Base-by-base conservation (phyloP, 2,797 vertebrate genomes). In the Pempheris klunzingeri region DNA sequence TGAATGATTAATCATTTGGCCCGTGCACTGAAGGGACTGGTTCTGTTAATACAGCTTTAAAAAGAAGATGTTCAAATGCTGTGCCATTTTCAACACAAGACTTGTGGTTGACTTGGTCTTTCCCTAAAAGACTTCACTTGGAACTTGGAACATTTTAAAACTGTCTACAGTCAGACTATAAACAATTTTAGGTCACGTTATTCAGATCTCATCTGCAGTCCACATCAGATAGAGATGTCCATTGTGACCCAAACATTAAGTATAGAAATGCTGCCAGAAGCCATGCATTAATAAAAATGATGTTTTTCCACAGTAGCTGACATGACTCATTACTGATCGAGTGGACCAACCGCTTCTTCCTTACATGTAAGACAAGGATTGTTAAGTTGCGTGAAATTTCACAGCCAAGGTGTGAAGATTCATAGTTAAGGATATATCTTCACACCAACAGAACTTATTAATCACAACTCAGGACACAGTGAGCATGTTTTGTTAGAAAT, bases 391-490 rank as follows among this genome's bases (percentile, higher is more conserved):
- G 90, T 81, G 89, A 91, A 88, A 80, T 85, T 77, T 89, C 77
- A 82, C 88, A 89, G 81, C 55, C 52, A 38, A 78, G 52, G 87
- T 87, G 91, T 87, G 89, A 91, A 88, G 72, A 80, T 82, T 77
- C 67, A 83, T 71, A 64, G 81, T 80, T 84, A 80, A 71, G 63
- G 71, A 76, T 79, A 52, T 58, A 76, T 79, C 74, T 88, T 91
- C 81, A 81, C 87, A 84, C 80, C 66, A 69, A 63, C 24, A 34
- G 44, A 81, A 82, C 49, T 83, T 83, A 82, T 81, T 86, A 82
- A 81, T 86, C 79, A 71, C 62, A 54, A 64, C 75, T 74, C 71
- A 65, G 77, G 82, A 78, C 84, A 89, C 74, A 86, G 12, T 52
- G 58, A 75, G 41, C 32, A 10, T 76, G 62, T 87, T 83, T 81